phyloP scores from a whole-genome alignment of 2,888 invertebrate genomes.

The Eupithecia inturbata region DNA sequence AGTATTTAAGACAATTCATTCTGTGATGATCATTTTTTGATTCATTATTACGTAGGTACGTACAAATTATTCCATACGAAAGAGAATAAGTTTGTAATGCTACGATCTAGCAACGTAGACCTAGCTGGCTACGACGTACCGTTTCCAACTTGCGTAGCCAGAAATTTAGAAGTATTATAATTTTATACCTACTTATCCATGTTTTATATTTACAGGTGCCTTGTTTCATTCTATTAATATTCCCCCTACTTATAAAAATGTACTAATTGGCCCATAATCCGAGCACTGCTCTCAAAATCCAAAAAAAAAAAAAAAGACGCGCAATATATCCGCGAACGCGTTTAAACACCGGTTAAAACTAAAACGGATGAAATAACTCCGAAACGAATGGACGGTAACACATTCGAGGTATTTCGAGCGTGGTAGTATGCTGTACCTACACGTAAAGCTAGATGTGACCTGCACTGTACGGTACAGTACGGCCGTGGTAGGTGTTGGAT shows the following conservation, averaged over 20 bases:
- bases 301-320: conserved; percentile 29
- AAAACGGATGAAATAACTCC: neutral
- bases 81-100: neutral
- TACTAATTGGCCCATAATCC: conserved; percentile 68
- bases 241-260: conserved; percentile 62
- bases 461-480: neutral
- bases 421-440: neutral
- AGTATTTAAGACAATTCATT: neutral
- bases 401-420: conserved; percentile 3
- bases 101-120: neutral
- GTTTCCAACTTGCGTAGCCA: neutral
- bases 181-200: conserved; percentile 26
- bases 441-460: neutral
- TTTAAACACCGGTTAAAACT: conserved; percentile 1
- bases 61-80: no score
- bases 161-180: neutral
- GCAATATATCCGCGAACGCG: conserved; percentile 21
- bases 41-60: no score
- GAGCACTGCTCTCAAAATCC: conserved; percentile 76
- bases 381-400: conserved; percentile 35
- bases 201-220: conserved; percentile 77
- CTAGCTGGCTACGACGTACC: neutral
- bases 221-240: conserved; percentile 63
- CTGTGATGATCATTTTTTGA: neutral
- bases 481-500: conserved; percentile 18